Evolutionary conservation across 2,797 vertebrate genomes (phyloP).

Genomic region (Ctenochaetus hawaiiensis): DNA sequence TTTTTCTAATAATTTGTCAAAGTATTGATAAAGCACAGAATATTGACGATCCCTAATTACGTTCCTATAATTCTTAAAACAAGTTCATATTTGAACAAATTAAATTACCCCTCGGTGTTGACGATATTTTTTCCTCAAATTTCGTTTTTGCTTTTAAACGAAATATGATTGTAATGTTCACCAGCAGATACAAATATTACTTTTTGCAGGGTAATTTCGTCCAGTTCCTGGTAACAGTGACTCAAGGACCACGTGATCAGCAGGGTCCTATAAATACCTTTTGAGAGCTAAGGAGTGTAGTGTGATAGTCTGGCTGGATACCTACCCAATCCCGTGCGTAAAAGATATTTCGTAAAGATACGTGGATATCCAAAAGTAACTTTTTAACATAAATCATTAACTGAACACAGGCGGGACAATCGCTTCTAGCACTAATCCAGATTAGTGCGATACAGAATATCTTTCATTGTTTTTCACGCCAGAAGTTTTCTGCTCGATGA

Average conservation of each 20-base stretch:
- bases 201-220: slow-evolving; percentile 49
- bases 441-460: slow-evolving; percentile 32
- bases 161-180: background rate
- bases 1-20: background rate
- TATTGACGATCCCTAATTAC: background rate
- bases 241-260: slow-evolving; percentile 83
- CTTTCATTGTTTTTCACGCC: slow-evolving; percentile 45
- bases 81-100: background rate
- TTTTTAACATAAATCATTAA: slow-evolving; percentile 31
- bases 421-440: slow-evolving; percentile 12
- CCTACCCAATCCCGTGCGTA: slow-evolving; percentile 71
- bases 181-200: slow-evolving; percentile 13
- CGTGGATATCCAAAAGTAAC: slow-evolving; percentile 58
- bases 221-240: slow-evolving; percentile 83
- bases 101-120: background rate
- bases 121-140: background rate
- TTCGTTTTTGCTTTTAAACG: background rate
- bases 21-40: background rate
- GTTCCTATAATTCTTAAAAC: background rate
- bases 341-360: slow-evolving; percentile 60
- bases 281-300: slow-evolving; percentile 79
- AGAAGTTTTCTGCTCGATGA: slow-evolving; percentile 67
- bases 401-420: slow-evolving; percentile 24
- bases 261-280: slow-evolving; percentile 85
- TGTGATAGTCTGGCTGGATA: slow-evolving; percentile 81